Evolutionary conservation across 2,888 invertebrate genomes (phyloP).

Genomic region (Acrocera orbiculus): DNA sequence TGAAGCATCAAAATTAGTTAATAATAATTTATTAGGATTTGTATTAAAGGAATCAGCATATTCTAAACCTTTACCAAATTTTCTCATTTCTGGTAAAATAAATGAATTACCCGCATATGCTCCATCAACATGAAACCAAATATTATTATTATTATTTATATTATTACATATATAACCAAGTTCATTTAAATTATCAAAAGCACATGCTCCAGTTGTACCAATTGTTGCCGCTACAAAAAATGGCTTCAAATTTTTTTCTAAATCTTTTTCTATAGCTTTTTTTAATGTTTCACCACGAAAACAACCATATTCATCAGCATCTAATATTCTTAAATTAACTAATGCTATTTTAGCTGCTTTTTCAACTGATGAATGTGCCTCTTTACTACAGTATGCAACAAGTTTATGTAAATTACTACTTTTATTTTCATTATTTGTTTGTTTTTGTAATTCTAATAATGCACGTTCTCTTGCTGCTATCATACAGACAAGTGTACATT

Average conservation of each 20-base stretch:
- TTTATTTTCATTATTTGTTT: constrained; percentile 36
- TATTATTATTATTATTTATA: constrained; percentile 32
- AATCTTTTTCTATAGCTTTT: constrained; percentile 51
- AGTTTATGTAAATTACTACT: constrained; percentile 56
- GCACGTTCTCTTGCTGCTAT: constrained; percentile 56
- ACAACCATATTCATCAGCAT: constrained; percentile 49
- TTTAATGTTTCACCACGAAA: constrained; percentile 44
- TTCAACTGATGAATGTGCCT: constrained; percentile 60
- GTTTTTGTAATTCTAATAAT: constrained; percentile 45
- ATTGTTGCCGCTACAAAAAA: constrained; percentile 70
- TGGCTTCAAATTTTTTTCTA: constrained; percentile 55
- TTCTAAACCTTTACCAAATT: constrained; percentile 45
- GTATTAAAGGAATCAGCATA: constrained; percentile 73
- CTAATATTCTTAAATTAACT: constrained; percentile 50
- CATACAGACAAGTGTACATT: constrained; percentile 61
- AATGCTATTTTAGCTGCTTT: constrained; percentile 64
- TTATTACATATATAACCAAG: constrained; percentile 52
- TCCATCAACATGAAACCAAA: constrained; percentile 81
- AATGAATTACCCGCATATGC: constrained; percentile 77
- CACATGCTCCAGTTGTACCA: constrained; percentile 68
- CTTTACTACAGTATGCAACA: constrained; percentile 56
- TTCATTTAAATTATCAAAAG: constrained; percentile 65
- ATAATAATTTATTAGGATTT: constrained; percentile 75
- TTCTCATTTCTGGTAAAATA: constrained; percentile 66
- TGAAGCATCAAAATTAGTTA: constrained; percentile 73